These are phyloP conservation scores for Pagrus major DNA, from an alignment of 2,113 vertebrate species.

Conservation along the genomic window DNA sequence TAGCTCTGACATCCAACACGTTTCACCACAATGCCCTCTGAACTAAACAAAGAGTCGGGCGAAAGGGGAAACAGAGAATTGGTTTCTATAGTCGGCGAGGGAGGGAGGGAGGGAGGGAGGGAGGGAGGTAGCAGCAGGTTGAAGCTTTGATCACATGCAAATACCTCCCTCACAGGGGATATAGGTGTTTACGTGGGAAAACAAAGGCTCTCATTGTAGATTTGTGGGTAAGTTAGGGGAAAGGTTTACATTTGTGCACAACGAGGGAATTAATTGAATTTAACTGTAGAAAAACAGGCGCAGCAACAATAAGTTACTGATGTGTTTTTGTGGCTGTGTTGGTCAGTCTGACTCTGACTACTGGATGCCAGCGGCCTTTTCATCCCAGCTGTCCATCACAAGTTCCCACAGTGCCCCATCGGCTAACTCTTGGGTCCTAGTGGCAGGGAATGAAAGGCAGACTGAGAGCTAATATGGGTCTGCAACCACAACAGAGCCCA, in stretches of 20 bases:
- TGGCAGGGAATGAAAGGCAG: constrained; percentile 73
- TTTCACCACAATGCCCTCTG: constrained; percentile 44
- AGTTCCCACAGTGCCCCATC: constrained; percentile 44
- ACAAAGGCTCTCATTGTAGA: constrained; percentile 60
- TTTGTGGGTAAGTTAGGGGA: constrained; percentile 16
- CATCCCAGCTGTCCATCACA: constrained; percentile 72
- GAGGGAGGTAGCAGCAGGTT: too few species aligned
- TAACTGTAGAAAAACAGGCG: not conserved
- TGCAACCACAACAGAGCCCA: constrained; percentile 67
- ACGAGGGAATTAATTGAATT: not conserved
- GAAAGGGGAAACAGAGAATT: constrained; percentile 14
- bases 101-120: constrained; percentile 31
- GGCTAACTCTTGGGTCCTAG: constrained; percentile 40
- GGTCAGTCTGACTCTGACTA: constrained; percentile 29
- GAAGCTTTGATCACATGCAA: constrained; percentile 70
- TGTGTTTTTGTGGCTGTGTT: constrained; percentile 8
- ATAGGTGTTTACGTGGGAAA: constrained; percentile 56
- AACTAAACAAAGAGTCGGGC: constrained; percentile 26
- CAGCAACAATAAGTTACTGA: constrained; percentile 2
- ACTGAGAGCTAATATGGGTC: constrained; percentile 71
- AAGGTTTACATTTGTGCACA: not conserved
- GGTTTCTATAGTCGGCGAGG: constrained; percentile 29
- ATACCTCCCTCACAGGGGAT: constrained; percentile 52
- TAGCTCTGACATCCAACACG: constrained; percentile 41
- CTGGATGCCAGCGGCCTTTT: constrained; percentile 48